Evolutionary conservation across 2,888 invertebrate species (phyloP), one percentile per base, ranked within the genome.

Genomic region (Tenthredo livida): DNA sequence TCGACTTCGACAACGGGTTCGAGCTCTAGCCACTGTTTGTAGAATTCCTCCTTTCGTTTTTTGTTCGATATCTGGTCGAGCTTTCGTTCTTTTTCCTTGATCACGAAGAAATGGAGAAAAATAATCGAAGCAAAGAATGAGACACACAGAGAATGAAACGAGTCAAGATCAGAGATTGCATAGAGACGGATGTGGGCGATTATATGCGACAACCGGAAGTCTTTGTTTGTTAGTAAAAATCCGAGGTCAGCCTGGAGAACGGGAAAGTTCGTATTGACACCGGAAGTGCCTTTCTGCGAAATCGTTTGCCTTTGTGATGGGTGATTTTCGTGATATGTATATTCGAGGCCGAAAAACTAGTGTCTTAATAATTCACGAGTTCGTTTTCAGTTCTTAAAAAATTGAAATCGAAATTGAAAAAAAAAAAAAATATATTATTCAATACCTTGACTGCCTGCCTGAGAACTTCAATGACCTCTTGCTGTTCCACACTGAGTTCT

Each of bases 1-100:
- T 92, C 92, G 12, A 91, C 91, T 88, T 93, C 93, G 50, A 90
- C 91, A 15, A 93, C 93, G 4, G 93, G 92, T 73, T 92, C 93
- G 54, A 93, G 86, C 72, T 93, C 92, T 58, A 92, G 84, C 90
- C 92, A 92, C 73, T 91, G 91, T 77, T 90, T 91, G 87, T 93
- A 92, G 85, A 90, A 92, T 86, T 92, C 91, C 73, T 92, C 92
- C 80, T 92, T 92, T 82, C 91, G 88, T 33, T 90, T 90, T 65
- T 92, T 91, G 85, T 92, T 92, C 33, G 90, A 88, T 21, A 92
- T 87, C 84, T 92, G 92, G 65, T 93, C 92, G 70, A 92, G 86
- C 78, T 92, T 92, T 2, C 92, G 90, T 84, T 92, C 92, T 73
- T 91, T 92, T 82, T 92, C 92, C 92, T 92, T 85, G 50, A 29